Evolutionary conservation across 2,797 vertebrate species (phyloP).

Genomic region (Sciaenops ocellatus): DNA sequence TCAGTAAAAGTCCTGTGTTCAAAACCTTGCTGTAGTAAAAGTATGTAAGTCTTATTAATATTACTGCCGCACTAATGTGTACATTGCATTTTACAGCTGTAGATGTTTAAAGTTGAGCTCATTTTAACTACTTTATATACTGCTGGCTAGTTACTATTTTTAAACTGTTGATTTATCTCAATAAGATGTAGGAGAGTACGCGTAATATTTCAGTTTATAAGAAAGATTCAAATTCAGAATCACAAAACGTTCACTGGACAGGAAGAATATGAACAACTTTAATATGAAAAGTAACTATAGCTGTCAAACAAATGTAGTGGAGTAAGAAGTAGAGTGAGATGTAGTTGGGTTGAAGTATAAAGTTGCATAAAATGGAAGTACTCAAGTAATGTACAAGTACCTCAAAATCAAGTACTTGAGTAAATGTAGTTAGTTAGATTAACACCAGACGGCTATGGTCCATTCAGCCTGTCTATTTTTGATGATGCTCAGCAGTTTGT

Average conservation of each 20-base stretch:
- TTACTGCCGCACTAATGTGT: not conserved
- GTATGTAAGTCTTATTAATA: not conserved
- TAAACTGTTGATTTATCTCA: too few species aligned
- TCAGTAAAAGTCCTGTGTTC: too few species aligned
- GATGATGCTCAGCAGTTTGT: constrained; percentile 36
- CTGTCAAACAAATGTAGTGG: not conserved
- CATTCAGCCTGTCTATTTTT: not conserved
- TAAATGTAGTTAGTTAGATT: not conserved
- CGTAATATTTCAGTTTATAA: too few species aligned
- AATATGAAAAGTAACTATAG: not conserved
- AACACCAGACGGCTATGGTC: not conserved
- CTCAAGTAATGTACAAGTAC: not conserved
- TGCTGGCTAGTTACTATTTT: too few species aligned
- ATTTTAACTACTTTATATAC: too few species aligned
- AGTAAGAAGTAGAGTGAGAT: not conserved
- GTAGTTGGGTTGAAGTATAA: not conserved
- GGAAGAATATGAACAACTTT: not conserved
- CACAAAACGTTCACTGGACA: not conserved
- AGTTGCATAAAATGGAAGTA: not conserved
- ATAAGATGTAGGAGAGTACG: too few species aligned
- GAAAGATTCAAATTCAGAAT: too few species aligned
- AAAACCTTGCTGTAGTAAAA: too few species aligned
- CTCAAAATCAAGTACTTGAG: not conserved
- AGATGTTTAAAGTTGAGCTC: not conserved
- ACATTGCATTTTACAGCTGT: not conserved